Evolutionary conservation across 2,113 vertebrate species (phyloP).

Genomic region (Bufo gargarizans): DNA sequence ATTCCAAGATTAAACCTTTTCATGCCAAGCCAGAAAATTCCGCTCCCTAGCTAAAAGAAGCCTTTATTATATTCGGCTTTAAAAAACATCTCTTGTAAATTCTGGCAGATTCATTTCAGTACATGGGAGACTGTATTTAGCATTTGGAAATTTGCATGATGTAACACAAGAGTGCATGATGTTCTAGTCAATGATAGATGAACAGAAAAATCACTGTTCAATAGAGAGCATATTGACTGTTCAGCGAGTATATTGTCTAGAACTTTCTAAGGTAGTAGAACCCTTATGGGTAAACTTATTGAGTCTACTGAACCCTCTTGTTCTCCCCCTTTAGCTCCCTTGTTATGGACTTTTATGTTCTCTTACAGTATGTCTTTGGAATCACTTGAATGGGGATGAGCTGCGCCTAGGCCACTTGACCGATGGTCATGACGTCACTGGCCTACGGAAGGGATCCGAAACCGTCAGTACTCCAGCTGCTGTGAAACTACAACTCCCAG

Average conservation of each 20-base stretch:
- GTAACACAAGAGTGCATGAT: background rate
- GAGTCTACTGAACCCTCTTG: background rate
- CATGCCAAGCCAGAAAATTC: constrained; percentile 56
- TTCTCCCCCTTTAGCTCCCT: background rate
- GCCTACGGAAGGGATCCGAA: no score
- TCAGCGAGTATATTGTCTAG: background rate
- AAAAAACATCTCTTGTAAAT: constrained; percentile 34
- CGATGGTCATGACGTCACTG: no score
- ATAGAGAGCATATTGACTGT: background rate
- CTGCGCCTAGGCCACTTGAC: no score
- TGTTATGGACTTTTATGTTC: background rate
- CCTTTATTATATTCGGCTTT: constrained; percentile 45
- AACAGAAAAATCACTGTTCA: background rate
- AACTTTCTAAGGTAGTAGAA: background rate
- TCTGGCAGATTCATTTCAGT: constrained; percentile 40
- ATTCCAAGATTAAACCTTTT: constrained; percentile 59
- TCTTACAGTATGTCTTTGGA: no score
- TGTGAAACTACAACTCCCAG: no score
- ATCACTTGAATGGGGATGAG: no score
- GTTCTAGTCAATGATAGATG: background rate
- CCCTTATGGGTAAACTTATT: background rate
- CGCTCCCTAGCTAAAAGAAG: constrained; percentile 25
- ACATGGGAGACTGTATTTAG: constrained; percentile 39
- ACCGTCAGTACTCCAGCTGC: no score
- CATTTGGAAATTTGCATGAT: constrained; percentile 3